Base-by-base conservation (phyloP, 2,888 invertebrate genomes). In the Apodemia hepburni region DNA sequence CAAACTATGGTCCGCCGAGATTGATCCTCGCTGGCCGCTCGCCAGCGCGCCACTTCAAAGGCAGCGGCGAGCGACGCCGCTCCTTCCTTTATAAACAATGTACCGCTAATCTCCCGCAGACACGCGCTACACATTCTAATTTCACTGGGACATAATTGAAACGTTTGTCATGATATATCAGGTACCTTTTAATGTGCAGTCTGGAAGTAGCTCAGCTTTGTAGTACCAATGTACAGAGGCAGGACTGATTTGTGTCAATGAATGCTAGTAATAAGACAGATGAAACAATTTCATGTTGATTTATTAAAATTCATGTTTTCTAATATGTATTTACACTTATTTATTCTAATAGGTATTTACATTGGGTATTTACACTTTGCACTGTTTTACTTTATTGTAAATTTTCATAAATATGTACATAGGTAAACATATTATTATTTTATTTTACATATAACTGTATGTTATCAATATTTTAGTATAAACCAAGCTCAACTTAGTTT, bases 1-100 rank as follows among this genome's bases (percentile, higher is more conserved):
- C 62, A 57, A 64, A 65, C 65, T 66, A 65, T 68, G 69, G 66
- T 65, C 65, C 62, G 66, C 65, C 58, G 61, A 61, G 68, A 62
- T 61, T 51, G 61, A 58, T 58, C 51, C 61, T 62, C 61, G 61
- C 65, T 63, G 64, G 68, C 59, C 62, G 62, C 69, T 64, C 42
- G 66, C 66, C 67, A 64, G 64, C 54, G 45, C 62, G 64, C 60
- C 15, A 27, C 54, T 62, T 65, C 68, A 68, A 67, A 63, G 61
- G 42, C 58, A 27, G 58, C 58, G 60, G 42, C 49, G 61, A 59
- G 45, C 61, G 51, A 45, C 42, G 15, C 42, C 42, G 51, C 22
- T 54, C 54, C 22, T 22, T 51, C 51, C 54, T 54, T 54, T 29
- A 54, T 54, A 54, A 54, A 54, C 54, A 54, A 54, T 54, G 54